These are phyloP conservation scores for Noctua janthina DNA, from an alignment of 2,888 invertebrate species.

Conservation along the genomic window DNA sequence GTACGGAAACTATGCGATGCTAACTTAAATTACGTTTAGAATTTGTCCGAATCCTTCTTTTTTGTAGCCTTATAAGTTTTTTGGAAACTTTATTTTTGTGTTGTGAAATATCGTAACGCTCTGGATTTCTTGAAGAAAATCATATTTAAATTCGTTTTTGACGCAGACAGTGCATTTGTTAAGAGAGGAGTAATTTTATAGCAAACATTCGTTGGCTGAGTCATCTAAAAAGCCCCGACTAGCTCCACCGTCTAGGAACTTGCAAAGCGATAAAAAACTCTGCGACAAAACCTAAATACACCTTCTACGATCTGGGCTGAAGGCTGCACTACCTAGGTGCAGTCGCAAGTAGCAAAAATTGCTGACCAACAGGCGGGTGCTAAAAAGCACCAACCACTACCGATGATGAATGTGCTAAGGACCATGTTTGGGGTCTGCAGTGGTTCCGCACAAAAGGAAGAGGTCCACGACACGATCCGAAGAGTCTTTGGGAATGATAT, in stretches of 20 bases:
- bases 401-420: conserved; percentile 85
- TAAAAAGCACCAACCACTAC: conserved; percentile 41
- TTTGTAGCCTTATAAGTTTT: conserved; percentile 1
- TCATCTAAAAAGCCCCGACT: neutral
- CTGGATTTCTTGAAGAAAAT: neutral
- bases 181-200: neutral
- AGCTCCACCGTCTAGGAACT: neutral
- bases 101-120: neutral
- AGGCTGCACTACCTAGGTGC: neutral
- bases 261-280: neutral
- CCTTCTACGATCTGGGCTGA: neutral
- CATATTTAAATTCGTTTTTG: conserved; percentile 22
- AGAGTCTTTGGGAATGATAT: conserved; percentile 85
- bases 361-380: conserved; percentile 22
- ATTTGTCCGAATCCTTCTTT: conserved; percentile 15
- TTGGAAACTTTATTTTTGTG: conserved; percentile 10
- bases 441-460: conserved; percentile 83
- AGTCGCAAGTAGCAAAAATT: conserved; percentile 25
- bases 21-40: conserved; percentile 38
- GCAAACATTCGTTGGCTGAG: conserved; percentile 11
- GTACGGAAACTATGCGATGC: conserved; percentile 30
- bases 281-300: no score
- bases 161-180: conserved; percentile 6
- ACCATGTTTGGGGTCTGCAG: conserved; percentile 88
- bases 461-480: conserved; percentile 84